A percentile compares a stretch with the other conserved stretches of the same genome.
phyloP scores from a whole-genome alignment of 2,888 invertebrate species.

The Penaeus monodon region DNA sequence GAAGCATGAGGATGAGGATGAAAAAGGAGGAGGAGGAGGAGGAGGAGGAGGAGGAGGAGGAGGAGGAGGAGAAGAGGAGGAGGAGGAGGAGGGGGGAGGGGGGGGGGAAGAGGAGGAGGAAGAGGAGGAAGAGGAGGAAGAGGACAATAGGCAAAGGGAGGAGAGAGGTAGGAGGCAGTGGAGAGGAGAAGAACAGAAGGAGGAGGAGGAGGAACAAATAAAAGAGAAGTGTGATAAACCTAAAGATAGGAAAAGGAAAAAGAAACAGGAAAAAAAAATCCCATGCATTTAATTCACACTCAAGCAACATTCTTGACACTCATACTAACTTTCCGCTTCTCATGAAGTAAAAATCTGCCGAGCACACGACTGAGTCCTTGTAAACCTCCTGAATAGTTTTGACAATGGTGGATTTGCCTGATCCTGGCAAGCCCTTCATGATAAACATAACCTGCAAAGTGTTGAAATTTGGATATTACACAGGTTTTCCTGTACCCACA shows the following conservation, averaged over 20 bases:
- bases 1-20: no score
- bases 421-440: slow-evolving; percentile 70
- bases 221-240: background rate
- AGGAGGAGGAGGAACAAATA: no score
- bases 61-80: no score
- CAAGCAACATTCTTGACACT: background rate
- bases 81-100: no score
- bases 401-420: slow-evolving; percentile 69
- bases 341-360: slow-evolving; percentile 69
- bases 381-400: slow-evolving; percentile 67
- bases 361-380: slow-evolving; percentile 67
- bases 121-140: no score
- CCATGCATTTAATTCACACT: slow-evolving; percentile 11
- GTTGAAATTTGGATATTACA: background rate
- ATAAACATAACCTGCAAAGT: slow-evolving; percentile 68
- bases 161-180: no score
- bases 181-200: no score
- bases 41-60: no score
- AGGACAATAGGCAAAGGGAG: no score
- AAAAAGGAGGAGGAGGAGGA: no score
- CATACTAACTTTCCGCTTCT: slow-evolving; percentile 39
- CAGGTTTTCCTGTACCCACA: no score
- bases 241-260: background rate
- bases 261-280: slow-evolving; percentile 10
- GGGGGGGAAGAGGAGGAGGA: no score